Base-by-base conservation (phyloP, 2,797 vertebrate genomes). In the Enteromius radiatus region DNA sequence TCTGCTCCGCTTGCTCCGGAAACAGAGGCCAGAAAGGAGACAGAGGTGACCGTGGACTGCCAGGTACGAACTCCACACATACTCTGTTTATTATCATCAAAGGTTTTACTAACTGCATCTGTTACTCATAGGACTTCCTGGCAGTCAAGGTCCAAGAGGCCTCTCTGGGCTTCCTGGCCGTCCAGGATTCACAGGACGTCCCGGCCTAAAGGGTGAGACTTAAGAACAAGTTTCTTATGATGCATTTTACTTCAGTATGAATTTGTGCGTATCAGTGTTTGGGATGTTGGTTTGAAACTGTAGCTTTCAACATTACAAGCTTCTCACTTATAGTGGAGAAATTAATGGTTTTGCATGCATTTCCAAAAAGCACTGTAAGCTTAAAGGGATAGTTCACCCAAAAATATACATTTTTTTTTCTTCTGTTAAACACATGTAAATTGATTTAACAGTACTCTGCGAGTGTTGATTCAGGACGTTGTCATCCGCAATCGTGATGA, bases 141-240 rank as follows among this genome's bases (percentile, higher is more conserved):
- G 93, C 0, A 86, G 86, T 75, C 54, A 89, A 38, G 93, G 93
- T n/a, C 78, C 73, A 61, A 85, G 90, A 81, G 94, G 93, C 0
- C 5, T 88, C 49, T 82, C 59, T 0, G 94, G 94, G 4, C 33
- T 83, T 70, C 82, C 69, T 63, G 93, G 94, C 4, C 86, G 63
- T 70, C 90, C 82, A 19, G 94, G 94, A 23, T 91, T 88, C 15
- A 23, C 71, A 7, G 93, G 94, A 21, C 80, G 65, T 49, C 84
- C 71, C n/a, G 94, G 93, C 1, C 26, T 91, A 5, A 94, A 94
- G 91, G 94, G 93, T 94, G 86, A 88, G 76, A 49, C 10, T 36
- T 2, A 31, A 6, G 19, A 78, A 9, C 2, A 43, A 76, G 47
- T n/a, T 8, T 12, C 2, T 1, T 38, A 23, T 4, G 26, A 41